A percentile compares a stretch with the other conserved stretches of the same genome.
phyloP scores from a whole-genome alignment of 1,140 invertebrate species.

The Heliconius nattereri region DNA sequence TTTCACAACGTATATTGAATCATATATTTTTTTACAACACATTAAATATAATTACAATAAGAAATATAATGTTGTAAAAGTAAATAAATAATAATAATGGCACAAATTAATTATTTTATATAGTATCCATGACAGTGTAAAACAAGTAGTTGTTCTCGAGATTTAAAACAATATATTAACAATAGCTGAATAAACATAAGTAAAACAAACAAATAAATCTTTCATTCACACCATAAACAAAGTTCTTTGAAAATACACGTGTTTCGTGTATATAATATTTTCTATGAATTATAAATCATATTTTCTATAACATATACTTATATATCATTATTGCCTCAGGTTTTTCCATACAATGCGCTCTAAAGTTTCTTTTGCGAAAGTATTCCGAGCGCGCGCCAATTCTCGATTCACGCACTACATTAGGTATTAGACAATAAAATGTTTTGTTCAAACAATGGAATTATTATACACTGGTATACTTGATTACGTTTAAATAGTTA shows the following conservation, averaged over 20 bases:
- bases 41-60: background rate
- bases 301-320: background rate
- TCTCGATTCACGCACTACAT: constrained; percentile 14
- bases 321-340: constrained; percentile 35
- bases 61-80: background rate
- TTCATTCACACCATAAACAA: background rate
- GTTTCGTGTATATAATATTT: background rate
- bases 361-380: constrained; percentile 33
- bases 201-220: background rate
- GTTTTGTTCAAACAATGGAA: background rate
- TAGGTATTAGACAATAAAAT: background rate
- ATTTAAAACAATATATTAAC: background rate
- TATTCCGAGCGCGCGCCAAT: constrained; percentile 36
- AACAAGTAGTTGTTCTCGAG: background rate
- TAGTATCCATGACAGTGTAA: background rate
- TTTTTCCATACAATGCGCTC: constrained; percentile 37
- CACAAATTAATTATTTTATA: too few species aligned
- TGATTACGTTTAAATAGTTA: too few species aligned
- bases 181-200: background rate
- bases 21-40: background rate
- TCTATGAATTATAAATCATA: background rate
- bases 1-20: too few species aligned
- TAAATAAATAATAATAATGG: background rate
- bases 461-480: background rate
- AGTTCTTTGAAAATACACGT: background rate